A percentile compares a stretch with the other conserved stretches of the same genome.
phyloP scores from a whole-genome alignment of 2,113 vertebrate genomes.

The Pandion haliaetus region DNA sequence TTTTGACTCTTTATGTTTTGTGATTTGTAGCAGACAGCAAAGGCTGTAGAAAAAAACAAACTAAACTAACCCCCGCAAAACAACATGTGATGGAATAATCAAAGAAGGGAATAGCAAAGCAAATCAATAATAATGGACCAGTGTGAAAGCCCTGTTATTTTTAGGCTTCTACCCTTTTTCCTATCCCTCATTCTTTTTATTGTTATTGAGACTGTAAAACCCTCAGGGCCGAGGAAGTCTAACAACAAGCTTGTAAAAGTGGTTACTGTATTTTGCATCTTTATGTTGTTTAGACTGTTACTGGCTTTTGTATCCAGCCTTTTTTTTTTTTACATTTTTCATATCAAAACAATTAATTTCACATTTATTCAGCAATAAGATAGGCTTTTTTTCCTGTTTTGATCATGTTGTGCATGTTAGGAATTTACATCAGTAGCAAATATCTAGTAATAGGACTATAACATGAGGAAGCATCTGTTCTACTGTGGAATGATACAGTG shows the following conservation, averaged over 20 bases:
- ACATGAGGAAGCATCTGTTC: neutral
- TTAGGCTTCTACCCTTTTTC: neutral
- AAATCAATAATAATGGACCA: neutral
- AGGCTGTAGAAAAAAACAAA: neutral
- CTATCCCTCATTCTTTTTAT: neutral
- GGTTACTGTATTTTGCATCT: neutral
- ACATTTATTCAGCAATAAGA: neutral
- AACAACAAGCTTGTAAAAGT: neutral
- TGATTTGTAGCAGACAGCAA: neutral
- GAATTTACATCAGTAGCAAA: neutral
- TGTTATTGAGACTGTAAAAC: neutral
- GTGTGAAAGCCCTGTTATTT: neutral
- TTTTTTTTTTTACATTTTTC: neutral
- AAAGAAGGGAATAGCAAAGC: neutral
- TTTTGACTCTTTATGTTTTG: neutral
- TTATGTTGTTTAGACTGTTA: neutral
- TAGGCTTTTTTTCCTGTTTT: neutral
- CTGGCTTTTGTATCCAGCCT: neutral
- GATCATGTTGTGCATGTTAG: neutral
- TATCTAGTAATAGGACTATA: neutral
- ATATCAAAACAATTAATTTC: neutral
- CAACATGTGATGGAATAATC: neutral
- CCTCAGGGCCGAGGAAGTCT: neutral
- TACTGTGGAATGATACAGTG: neutral
- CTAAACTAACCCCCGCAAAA: fast-evolving